These are phyloP conservation scores for Drosophila melanosoma DNA, from an alignment of 2,888 invertebrate species.

Conservation along the genomic window DNA sequence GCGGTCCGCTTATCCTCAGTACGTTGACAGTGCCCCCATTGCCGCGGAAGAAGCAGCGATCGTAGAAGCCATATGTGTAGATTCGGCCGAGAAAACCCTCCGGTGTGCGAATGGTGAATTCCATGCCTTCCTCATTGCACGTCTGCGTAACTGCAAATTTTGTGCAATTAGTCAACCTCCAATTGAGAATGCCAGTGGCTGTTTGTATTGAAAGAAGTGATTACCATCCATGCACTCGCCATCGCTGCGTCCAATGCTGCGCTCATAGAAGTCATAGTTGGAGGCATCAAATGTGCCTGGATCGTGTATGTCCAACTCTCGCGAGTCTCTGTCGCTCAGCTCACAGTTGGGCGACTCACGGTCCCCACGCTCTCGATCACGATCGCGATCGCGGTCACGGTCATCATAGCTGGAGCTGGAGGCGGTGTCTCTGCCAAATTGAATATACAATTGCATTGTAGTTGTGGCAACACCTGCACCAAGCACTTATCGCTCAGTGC, in stretches of 20 bases:
- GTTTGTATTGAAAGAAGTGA: conserved; percentile 39
- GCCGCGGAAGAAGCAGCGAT: conserved; percentile 95
- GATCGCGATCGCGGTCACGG: conserved; percentile 84
- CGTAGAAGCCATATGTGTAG: conserved; percentile 96
- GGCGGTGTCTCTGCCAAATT: conserved; percentile 86
- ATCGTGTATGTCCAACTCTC: conserved; percentile 93
- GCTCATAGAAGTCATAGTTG: conserved; percentile 94
- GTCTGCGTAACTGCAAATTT: conserved; percentile 91
- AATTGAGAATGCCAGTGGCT: conserved; percentile 21
- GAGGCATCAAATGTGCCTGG: conserved; percentile 94
- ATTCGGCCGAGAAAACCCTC: conserved; percentile 96
- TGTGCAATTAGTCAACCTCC: conserved; percentile 42
- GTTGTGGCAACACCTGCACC: conserved; percentile 16
- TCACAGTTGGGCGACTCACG: conserved; percentile 90
- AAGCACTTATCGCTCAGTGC: conserved; percentile 41
- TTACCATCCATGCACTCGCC: conserved; percentile 94
- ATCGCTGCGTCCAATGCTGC: conserved; percentile 89
- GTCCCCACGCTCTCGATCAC: conserved; percentile 84
- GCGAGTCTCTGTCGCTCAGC: conserved; percentile 93
- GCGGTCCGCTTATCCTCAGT: conserved; percentile 93
- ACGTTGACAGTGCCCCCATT: conserved; percentile 94
- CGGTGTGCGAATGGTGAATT: conserved; percentile 94
- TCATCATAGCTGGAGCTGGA: conserved; percentile 88
- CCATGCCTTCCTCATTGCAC: conserved; percentile 97
- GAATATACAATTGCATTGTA: conserved; percentile 55